These are phyloP conservation scores for Poecilia velifera DNA, from an alignment of 2,797 vertebrate genomes.

Conservation along the genomic window DNA sequence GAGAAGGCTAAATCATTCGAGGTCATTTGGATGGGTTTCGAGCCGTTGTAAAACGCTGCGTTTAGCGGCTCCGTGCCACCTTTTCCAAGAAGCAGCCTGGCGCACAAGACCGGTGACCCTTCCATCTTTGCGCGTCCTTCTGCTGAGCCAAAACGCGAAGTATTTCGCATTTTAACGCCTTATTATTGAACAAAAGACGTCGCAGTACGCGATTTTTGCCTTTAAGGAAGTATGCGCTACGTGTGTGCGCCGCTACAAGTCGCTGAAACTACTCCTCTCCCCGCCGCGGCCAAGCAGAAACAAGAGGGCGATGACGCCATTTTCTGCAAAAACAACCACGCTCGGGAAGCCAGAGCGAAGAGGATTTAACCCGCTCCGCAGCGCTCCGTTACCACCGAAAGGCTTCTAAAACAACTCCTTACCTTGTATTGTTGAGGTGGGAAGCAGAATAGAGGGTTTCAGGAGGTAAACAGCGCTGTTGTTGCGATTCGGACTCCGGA, in stretches of 20 bases:
- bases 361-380: constrained; percentile 64
- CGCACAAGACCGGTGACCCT: constrained; percentile 84
- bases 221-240: constrained; percentile 26
- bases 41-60: constrained; percentile 76
- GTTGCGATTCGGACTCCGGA: constrained; percentile 62
- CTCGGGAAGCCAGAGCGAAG: constrained; percentile 74
- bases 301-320: constrained; percentile 80
- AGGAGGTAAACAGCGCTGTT: constrained; percentile 38
- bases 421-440: constrained; percentile 65
- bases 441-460: constrained; percentile 38
- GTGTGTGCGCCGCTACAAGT: constrained; percentile 55
- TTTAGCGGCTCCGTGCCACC: constrained; percentile 81
- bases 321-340: constrained; percentile 84
- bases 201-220: constrained; percentile 10
- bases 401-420: constrained; percentile 58
- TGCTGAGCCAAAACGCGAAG: constrained; percentile 47
- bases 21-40: constrained; percentile 17
- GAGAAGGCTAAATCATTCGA: constrained; percentile 22
- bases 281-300: constrained; percentile 81
- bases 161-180: constrained; percentile 6
- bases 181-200: constrained; percentile 40
- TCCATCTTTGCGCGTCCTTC: constrained; percentile 88
- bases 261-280: constrained; percentile 78
- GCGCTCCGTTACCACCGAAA: constrained; percentile 42
- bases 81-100: constrained; percentile 82